These are phyloP conservation scores for Alca torda DNA, from an alignment of 2,797 vertebrate species.

Conservation along the genomic window DNA sequence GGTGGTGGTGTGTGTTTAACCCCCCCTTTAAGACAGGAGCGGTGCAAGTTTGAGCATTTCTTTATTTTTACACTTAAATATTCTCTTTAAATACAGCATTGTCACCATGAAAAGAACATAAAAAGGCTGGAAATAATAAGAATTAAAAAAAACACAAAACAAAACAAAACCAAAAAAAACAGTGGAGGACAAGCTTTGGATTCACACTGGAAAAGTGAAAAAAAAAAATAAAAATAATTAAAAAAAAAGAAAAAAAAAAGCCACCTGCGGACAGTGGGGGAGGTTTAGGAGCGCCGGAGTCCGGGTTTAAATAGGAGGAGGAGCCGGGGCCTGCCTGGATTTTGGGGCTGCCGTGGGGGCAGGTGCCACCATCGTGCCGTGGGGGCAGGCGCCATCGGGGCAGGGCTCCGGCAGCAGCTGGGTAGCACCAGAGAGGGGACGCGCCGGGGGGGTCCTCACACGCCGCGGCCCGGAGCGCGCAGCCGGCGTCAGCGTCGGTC, in stretches of 20 bases:
- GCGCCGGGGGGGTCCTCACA: neutral
- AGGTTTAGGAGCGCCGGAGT: neutral
- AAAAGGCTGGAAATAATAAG: neutral
- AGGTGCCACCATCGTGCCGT: no score
- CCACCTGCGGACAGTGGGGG: neutral
- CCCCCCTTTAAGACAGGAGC: neutral
- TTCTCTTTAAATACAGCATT: slow-evolving; percentile 74
- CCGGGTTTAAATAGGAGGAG: neutral
- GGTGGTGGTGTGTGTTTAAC: no score
- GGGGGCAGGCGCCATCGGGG: neutral
- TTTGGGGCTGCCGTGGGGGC: neutral
- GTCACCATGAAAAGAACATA: slow-evolving; percentile 66
- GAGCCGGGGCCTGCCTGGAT: neutral
- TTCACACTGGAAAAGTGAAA: slow-evolving; percentile 42
- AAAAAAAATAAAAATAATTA: no score
- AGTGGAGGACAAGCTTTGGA: slow-evolving; percentile 68
- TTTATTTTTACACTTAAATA: slow-evolving; percentile 77
- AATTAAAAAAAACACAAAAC: no score
- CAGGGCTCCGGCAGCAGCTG: slow-evolving; percentile 12
- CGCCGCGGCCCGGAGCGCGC: neutral
- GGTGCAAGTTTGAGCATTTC: slow-evolving; percentile 26
- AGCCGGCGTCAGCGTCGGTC: neutral
- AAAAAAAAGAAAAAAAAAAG: slow-evolving; percentile 1
- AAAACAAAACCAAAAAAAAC: neutral
- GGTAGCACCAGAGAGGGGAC: slow-evolving; percentile 59